A percentile compares a stretch with the other conserved stretches of the same genome.
phyloP scores from a whole-genome alignment of 2,797 vertebrate genomes.

The Allobates femoralis region DNA sequence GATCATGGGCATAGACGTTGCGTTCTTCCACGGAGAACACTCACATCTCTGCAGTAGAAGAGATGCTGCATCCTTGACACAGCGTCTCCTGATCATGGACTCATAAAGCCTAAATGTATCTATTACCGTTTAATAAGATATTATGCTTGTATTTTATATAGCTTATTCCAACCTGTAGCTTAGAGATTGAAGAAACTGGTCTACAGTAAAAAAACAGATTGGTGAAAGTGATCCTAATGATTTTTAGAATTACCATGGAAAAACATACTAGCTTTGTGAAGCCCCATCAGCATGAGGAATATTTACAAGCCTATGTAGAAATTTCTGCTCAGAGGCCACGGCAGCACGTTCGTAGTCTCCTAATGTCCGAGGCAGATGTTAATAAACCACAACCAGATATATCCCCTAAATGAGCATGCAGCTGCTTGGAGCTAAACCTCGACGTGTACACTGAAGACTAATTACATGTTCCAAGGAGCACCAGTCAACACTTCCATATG shows the following conservation, averaged over 20 bases:
- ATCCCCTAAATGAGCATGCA: conserved; percentile 42
- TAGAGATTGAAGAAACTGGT: not conserved
- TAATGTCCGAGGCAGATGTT: conserved; percentile 52
- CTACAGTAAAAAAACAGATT: not conserved
- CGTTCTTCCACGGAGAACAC: too few relatives aligned
- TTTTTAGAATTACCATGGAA: conserved; percentile 5
- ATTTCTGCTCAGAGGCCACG: not conserved
- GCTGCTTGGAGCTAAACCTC: conserved; percentile 39
- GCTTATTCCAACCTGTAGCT: not conserved
- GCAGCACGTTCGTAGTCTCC: not conserved
- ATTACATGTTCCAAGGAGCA: conserved; percentile 46
- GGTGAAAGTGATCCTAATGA: conserved; percentile 31
- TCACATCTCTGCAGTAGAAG: too few relatives aligned
- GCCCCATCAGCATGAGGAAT: conserved; percentile 17
- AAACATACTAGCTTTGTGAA: conserved; percentile 19
- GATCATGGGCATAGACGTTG: too few relatives aligned
- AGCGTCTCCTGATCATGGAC: too few relatives aligned
- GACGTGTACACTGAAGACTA: conserved; percentile 42
- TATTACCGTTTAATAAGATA: not conserved
- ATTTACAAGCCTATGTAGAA: conserved; percentile 5
- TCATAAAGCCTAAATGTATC: too few relatives aligned
- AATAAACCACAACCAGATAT: conserved; percentile 42
- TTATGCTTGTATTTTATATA: not conserved
- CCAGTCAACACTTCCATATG: conserved; percentile 36
- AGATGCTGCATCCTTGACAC: too few relatives aligned